Conservation (phyloP, 1,140 invertebrate genomes). For the Venturia canescens region DNA sequence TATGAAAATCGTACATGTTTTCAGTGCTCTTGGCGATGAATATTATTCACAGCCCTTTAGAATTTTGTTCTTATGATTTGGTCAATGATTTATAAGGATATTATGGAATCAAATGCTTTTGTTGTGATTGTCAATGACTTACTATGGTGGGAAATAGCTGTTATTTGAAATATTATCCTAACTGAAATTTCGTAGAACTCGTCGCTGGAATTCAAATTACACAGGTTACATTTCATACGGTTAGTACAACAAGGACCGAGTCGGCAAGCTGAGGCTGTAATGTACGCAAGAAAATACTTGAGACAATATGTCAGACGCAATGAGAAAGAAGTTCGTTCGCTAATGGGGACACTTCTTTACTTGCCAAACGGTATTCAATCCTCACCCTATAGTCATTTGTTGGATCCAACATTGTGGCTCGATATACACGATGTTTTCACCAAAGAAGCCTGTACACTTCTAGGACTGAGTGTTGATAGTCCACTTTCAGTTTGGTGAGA, state of each 20-base stretch:
- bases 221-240: constrained; percentile 85
- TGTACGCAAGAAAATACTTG: constrained; percentile 91
- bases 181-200: constrained; percentile 79
- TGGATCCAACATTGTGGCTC: constrained; percentile 89
- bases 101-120: no score
- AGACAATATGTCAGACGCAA: constrained; percentile 88
- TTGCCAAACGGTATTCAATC: constrained; percentile 86
- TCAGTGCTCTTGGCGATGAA: no score
- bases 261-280: constrained; percentile 87
- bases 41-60: no score
- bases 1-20: no score
- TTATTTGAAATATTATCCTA: neutral
- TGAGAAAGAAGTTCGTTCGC: constrained; percentile 90
- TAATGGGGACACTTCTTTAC: constrained; percentile 94
- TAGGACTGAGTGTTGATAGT: constrained; percentile 93
- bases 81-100: no score
- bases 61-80: no score
- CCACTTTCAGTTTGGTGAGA: constrained; percentile 84
- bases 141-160: no score
- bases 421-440: constrained; percentile 91
- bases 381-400: constrained; percentile 89
- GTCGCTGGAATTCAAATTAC: constrained; percentile 91
- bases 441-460: constrained; percentile 92
- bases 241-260: constrained; percentile 83
- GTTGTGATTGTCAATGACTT: no score